phyloP scores from a whole-genome alignment of 1,140 invertebrate genomes.

The Pygmarrhopalites habei region DNA sequence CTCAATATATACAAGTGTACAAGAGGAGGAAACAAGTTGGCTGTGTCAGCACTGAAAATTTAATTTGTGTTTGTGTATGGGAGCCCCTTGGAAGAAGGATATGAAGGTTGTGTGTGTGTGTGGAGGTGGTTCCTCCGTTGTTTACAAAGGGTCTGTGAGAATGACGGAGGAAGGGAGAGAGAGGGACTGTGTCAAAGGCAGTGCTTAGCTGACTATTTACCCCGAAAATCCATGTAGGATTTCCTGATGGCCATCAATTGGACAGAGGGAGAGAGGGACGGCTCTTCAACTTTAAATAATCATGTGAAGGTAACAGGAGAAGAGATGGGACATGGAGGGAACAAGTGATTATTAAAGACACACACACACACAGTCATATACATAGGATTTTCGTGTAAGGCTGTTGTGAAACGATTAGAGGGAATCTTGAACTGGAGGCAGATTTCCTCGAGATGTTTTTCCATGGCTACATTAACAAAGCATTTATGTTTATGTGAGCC shows the following conservation, averaged over 20 bases:
- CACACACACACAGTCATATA: too few relatives aligned
- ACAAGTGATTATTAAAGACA: neutral
- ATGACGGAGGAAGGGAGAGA: neutral
- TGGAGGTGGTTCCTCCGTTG: too few relatives aligned
- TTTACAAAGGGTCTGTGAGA: neutral
- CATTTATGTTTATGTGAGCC: conserved; percentile 8
- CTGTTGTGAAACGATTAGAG: conserved; percentile 6
- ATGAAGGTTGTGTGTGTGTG: too few relatives aligned
- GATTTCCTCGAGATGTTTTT: neutral
- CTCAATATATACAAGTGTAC: too few relatives aligned
- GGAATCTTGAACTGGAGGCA: neutral
- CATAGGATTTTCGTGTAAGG: neutral
- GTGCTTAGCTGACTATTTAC: conserved; percentile 6
- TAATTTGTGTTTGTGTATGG: too few relatives aligned
- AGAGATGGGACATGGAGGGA: neutral
- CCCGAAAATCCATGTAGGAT: conserved; percentile 7
- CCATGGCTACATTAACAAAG: neutral
- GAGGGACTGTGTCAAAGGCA: neutral
- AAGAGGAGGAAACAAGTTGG: too few relatives aligned
- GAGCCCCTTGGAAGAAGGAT: too few relatives aligned
- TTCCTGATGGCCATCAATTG: neutral
- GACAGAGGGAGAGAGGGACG: neutral
- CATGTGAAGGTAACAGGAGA: neutral
- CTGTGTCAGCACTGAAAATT: too few relatives aligned
- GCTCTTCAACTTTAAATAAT: neutral